Base-by-base conservation (phyloP, 1,140 invertebrate species). In the Drosophila subobscura region DNA sequence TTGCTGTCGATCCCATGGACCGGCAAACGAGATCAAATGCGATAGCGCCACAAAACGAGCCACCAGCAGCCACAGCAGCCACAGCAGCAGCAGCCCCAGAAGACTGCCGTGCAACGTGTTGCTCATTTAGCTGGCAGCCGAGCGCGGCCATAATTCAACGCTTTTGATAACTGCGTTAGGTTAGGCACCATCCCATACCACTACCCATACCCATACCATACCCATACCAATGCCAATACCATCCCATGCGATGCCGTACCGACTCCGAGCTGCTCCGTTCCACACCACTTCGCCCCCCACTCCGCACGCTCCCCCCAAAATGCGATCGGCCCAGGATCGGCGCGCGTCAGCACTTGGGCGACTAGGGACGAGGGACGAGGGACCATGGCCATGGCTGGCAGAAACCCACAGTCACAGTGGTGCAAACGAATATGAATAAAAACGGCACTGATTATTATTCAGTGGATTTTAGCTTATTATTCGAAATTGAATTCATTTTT, bases 1-100 rank as follows among this genome's bases (percentile, higher is more conserved):
- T 74, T 49, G 70, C 56, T 53, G 68, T 61, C 79, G 70, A 78
- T 63, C 72, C 77, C 66, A 58, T 70, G 63, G 57, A 60, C 61
- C 78, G 47, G 83, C 83, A 90, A 86, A 86, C 79, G 81, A 90
- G 88, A 90, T 90, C 88, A 90, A 90, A 90, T 90, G 79, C 88
- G 88, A 90, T 90, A 90, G 86, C 86, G 86, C 86, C 86, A 90
- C 64, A 72, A 86, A 83, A 76, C 76, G 61, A 83, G 72, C 54
- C 64, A 72, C 57, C 57, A 71, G 54, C 68, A 77, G 68, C 77
- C 53, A 20, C 22, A 41, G n/a, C 56, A 53, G 63, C 61, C 23
- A 10, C 45, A 58, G 49, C 58, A 14, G 27, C 33, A 22, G 44
- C 58, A 60, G 57, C 53, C 1, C 2, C 44, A 57, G 23, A 20